phyloP scores from a whole-genome alignment of 2,888 invertebrate species.

The Xestoiulus laeticollis region DNA sequence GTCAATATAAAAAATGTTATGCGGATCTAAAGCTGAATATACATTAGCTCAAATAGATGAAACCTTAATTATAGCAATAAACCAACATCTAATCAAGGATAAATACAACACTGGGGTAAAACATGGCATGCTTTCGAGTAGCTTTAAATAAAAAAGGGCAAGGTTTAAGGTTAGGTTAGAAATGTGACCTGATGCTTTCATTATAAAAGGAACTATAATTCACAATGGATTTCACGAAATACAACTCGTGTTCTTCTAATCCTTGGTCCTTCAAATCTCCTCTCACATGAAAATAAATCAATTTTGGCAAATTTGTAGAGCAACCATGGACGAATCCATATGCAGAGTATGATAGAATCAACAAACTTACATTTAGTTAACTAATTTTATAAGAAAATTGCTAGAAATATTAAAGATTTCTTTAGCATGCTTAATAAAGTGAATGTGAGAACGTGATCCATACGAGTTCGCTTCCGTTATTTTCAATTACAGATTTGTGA shows the following conservation, averaged over 20 bases:
- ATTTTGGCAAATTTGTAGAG: no score
- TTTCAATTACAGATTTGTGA: neutral
- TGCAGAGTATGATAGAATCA: no score
- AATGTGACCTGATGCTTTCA: constrained; percentile 33
- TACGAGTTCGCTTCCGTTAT: neutral
- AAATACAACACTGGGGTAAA: neutral
- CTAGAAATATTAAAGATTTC: no score
- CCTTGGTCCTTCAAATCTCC: neutral
- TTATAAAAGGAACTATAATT: neutral
- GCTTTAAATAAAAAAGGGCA: neutral
- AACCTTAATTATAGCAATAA: neutral
- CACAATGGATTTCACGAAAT: neutral
- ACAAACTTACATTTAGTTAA: no score
- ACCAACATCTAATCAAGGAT: neutral
- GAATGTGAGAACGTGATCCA: no score
- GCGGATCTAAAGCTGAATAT: neutral
- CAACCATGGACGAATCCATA: no score
- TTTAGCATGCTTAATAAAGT: no score
- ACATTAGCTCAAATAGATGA: neutral
- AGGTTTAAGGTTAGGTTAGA: constrained; percentile 17
- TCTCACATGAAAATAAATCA: neutral
- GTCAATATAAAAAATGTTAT: neutral
- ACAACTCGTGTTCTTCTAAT: neutral
- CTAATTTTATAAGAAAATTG: no score
- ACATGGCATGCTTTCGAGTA: neutral